Evolutionary conservation across 2,113 vertebrate genomes (phyloP).

Genomic region (Pavo muticus): DNA sequence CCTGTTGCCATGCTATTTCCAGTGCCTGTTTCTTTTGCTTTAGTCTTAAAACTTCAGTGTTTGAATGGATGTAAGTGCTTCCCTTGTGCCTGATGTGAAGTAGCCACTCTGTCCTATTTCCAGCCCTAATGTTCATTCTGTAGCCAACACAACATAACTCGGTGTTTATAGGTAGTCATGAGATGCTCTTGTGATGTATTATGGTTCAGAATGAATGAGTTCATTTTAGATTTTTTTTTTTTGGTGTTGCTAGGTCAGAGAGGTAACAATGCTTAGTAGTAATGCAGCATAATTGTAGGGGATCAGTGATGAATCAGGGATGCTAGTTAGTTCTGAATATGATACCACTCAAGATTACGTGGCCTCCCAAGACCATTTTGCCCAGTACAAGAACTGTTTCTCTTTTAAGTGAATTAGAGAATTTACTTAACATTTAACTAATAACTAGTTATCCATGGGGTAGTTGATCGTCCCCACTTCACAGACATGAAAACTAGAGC

Average conservation of each 20-base stretch:
- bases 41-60: neutral
- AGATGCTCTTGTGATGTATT: neutral
- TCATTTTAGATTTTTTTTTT: neutral
- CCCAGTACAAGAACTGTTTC: neutral
- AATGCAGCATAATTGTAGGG: neutral
- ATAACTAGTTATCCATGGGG: conserved; percentile 35
- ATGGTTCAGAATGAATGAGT: neutral
- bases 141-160: neutral
- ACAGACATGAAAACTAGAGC: conserved; percentile 44
- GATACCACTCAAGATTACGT: neutral
- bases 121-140: neutral
- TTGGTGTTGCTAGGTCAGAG: neutral
- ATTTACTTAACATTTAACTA: conserved; percentile 35
- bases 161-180: neutral
- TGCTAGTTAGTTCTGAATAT: neutral
- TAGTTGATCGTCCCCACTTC: conserved; percentile 27
- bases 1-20: neutral
- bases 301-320: neutral
- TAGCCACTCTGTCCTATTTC: neutral
- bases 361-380: neutral
- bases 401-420: conserved; percentile 24
- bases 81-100: neutral
- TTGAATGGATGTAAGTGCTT: neutral
- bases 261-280: neutral
- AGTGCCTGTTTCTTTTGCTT: neutral